Evolutionary conservation across 2,888 invertebrate genomes (phyloP).

Genomic region (Altica lythri): DNA sequence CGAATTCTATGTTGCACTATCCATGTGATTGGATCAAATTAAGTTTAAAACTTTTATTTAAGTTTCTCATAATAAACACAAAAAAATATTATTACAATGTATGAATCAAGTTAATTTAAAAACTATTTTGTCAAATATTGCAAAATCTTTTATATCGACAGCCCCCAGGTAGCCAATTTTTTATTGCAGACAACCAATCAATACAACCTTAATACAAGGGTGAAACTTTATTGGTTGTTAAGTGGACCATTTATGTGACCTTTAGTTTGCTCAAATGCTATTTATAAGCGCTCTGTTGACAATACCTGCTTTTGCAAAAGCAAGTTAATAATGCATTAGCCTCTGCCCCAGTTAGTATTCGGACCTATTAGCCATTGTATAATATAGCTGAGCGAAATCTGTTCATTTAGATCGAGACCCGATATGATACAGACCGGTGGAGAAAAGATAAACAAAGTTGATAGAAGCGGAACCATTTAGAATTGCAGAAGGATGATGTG

Average conservation of each 20-base stretch:
- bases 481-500: constrained; percentile 6
- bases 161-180: too few relatives aligned
- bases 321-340: constrained; percentile 38
- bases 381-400: constrained; percentile 26
- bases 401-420: constrained; percentile 34
- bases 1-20: too few relatives aligned
- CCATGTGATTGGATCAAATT: too few relatives aligned
- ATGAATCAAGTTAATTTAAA: too few relatives aligned
- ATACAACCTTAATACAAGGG: too few relatives aligned
- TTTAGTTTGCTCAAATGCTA: constrained; percentile 23
- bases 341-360: constrained; percentile 33
- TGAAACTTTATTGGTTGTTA: constrained; percentile 28
- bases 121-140: too few relatives aligned
- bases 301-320: constrained; percentile 32
- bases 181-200: too few relatives aligned
- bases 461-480: constrained; percentile 18
- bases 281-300: constrained; percentile 33
- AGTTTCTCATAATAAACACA: too few relatives aligned
- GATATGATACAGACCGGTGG: constrained; percentile 32
- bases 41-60: too few relatives aligned
- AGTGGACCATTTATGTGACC: constrained; percentile 34
- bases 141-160: too few relatives aligned
- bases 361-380: constrained; percentile 25
- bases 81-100: too few relatives aligned
- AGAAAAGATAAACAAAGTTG: constrained; percentile 27